Evolutionary conservation across 2,113 vertebrate species (phyloP), one percentile per base, ranked within the genome.

Genomic region (Rhegmatorhina hoffmannsi): DNA sequence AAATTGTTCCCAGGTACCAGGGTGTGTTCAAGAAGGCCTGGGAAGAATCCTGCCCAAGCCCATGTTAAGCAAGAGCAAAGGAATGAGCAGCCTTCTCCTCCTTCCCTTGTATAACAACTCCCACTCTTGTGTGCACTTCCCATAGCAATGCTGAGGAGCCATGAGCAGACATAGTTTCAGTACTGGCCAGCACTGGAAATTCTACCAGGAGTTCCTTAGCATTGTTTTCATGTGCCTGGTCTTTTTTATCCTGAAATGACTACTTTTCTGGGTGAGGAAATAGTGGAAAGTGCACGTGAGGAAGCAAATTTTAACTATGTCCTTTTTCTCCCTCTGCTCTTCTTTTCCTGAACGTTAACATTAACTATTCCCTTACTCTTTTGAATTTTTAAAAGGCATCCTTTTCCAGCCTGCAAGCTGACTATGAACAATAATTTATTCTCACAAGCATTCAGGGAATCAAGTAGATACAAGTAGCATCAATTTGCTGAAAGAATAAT

Each of bases 121-220:
- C 18, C 0, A 0, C 43, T 49, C 24, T 29, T 0, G 1, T 36
- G 29, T 52, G 44, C 17, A 3, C 60, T 70, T 79, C 52, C 56
- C 29, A 3, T 7, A 19, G 34, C 1, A 1, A 49, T 36, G 26
- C 28, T 33, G 28, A 46, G 4, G 14, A 62, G 34, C 25, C 64
- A 13, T 6, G 5, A 81, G 29, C 64, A 74, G 47, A 49, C 11
- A 3, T 1, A 40, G 43, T 28, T 73, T 64, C 38, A 24, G 36
- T 36, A 40, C 19, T 33, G 38, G 52, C 44, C 33, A 29, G 24
- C 26, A 7, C 49, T 76, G 36, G 10, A 77, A 74, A 38, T 34
- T 47, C 76, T 95, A 75, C 26, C 56, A 33, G 46, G 33, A 40
- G 17, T 14, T 16, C 31, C 40, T 72, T 23, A n/a, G 29, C 25